Evolutionary conservation across 2,797 vertebrate genomes (phyloP).

Genomic region (Poliocrania exsul): DNA sequence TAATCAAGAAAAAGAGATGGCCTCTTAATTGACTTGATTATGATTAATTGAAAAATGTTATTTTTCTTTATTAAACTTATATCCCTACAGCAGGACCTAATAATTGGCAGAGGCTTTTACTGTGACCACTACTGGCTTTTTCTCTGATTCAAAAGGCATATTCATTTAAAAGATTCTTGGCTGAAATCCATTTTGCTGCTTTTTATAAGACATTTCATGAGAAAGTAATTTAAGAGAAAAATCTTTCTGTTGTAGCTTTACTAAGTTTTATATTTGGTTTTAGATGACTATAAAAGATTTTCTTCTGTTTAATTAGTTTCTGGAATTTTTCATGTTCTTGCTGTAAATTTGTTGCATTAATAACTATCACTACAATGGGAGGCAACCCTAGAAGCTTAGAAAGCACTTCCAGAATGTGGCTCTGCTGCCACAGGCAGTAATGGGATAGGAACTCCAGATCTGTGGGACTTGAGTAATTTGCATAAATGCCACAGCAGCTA

Average conservation of each 20-base stretch:
- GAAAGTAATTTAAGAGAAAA: not conserved
- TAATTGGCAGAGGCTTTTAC: not conserved
- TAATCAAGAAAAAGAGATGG: not conserved
- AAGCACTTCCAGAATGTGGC: not conserved
- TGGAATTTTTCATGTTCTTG: not conserved
- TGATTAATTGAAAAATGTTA: not conserved
- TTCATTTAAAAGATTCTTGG: not conserved
- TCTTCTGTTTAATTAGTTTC: not conserved
- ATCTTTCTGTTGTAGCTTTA: not conserved
- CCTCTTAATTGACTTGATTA: not conserved
- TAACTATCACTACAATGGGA: not conserved
- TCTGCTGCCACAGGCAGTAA: not conserved
- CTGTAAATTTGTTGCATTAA: not conserved
- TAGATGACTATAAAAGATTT: not conserved
- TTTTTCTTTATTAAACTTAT: not conserved
- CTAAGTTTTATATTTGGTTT: not conserved
- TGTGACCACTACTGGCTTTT: not conserved
- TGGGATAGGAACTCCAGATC: not conserved
- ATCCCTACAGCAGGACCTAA: not conserved
- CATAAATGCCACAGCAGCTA: not conserved
- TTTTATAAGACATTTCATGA: not conserved
- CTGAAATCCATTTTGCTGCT: not conserved
- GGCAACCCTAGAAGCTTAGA: not conserved
- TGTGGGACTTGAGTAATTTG: not conserved
- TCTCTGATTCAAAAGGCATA: not conserved